phyloP scores from a whole-genome alignment of 2,888 invertebrate species.

The Drosophila niveifrons region DNA sequence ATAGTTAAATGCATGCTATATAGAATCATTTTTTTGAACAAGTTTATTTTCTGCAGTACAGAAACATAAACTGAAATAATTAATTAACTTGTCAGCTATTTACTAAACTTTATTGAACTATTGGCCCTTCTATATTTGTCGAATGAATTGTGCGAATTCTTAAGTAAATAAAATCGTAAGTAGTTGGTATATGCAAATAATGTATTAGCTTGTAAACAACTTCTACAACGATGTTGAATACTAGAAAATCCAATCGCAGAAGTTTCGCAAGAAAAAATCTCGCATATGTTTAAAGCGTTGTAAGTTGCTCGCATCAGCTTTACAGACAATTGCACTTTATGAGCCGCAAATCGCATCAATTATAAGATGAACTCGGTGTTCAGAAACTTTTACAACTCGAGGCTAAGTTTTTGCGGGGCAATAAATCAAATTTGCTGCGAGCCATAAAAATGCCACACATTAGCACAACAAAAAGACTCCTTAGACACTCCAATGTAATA shows the following conservation, averaged over 20 bases:
- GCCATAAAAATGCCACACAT: conserved; percentile 75
- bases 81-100: too few species aligned
- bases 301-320: conserved; percentile 37
- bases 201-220: conserved; percentile 10
- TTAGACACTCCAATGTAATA: not conserved
- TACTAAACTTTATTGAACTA: too few species aligned
- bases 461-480: conserved; percentile 74
- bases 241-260: not conserved
- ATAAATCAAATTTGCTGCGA: conserved; percentile 77
- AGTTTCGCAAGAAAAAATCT: conserved; percentile 42
- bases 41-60: too few species aligned
- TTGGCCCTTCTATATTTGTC: too few species aligned
- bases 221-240: not conserved
- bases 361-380: conserved; percentile 70
- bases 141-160: not conserved
- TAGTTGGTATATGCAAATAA: not conserved
- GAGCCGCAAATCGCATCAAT: conserved; percentile 78
- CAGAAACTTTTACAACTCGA: conserved; percentile 62
- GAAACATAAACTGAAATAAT: too few species aligned
- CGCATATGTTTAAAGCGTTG: conserved; percentile 60
- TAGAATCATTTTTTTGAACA: too few species aligned
- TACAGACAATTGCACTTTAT: conserved; percentile 77
- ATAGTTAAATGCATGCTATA: too few species aligned
- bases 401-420: conserved; percentile 64
- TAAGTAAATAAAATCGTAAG: not conserved